phyloP scores from a whole-genome alignment of 2,888 invertebrate genomes.

The Dasysyrphus tricinctus region DNA sequence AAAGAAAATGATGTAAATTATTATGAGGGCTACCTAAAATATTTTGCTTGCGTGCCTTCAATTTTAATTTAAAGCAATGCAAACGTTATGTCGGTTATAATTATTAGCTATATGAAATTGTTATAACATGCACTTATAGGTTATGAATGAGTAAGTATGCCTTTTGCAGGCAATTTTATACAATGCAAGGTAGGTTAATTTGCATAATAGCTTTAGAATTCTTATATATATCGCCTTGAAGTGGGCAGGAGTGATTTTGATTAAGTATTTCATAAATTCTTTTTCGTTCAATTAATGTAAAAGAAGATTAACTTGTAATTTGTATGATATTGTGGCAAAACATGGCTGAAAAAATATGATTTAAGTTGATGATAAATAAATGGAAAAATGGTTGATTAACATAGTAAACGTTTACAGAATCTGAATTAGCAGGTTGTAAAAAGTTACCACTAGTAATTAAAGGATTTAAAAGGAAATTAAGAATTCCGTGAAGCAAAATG shows the following conservation, averaged over 20 bases:
- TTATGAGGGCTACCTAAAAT: slow-evolving; percentile 19
- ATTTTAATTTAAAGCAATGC: slow-evolving; percentile 53
- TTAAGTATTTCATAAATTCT: not conserved
- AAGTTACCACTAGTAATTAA: too few relatives aligned
- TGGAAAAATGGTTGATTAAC: too few relatives aligned
- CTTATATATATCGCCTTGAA: slow-evolving; percentile 15
- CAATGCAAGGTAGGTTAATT: not conserved
- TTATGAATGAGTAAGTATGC: not conserved
- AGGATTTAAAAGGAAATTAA: too few relatives aligned
- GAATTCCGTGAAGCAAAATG: too few relatives aligned
- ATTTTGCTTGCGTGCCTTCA: slow-evolving; percentile 50
- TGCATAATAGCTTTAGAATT: slow-evolving; percentile 15
- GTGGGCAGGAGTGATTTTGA: not conserved
- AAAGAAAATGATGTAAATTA: not conserved
- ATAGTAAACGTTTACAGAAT: too few relatives aligned
- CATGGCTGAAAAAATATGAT: too few relatives aligned
- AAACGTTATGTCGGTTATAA: slow-evolving; percentile 51
- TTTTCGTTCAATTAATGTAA: not conserved
- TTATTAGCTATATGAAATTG: slow-evolving; percentile 56
- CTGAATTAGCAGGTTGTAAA: too few relatives aligned
- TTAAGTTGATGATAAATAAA: too few relatives aligned
- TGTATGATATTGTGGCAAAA: not conserved
- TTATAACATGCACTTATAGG: slow-evolving; percentile 45
- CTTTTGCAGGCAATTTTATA: not conserved
- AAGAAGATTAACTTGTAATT: not conserved